Evolutionary conservation across 1,140 invertebrate genomes (phyloP).

Genomic region (Rhagoletis zephyria): DNA sequence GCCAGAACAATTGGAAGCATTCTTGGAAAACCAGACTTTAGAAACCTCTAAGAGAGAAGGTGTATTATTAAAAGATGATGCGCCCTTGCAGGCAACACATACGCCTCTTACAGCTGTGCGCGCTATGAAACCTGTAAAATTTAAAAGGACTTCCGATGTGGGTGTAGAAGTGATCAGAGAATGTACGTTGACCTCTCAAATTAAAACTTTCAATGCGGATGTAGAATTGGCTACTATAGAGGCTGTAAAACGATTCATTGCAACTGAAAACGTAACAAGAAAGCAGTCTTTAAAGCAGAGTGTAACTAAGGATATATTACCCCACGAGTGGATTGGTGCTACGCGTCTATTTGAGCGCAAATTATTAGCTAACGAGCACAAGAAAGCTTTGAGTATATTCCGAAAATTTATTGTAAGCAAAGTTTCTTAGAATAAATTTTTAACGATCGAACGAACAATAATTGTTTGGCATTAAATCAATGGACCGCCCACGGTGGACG

Average conservation of each 20-base stretch:
- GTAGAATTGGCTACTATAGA: constrained; percentile 58
- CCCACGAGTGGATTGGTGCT: constrained; percentile 66
- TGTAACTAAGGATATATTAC: constrained; percentile 61
- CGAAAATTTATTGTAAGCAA: constrained; percentile 69
- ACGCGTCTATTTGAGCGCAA: constrained; percentile 65
- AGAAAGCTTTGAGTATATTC: constrained; percentile 67
- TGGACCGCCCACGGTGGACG: neutral
- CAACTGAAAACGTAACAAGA: constrained; percentile 61
- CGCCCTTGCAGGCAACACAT: neutral
- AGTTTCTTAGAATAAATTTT: constrained; percentile 56
- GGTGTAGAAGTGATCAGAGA: constrained; percentile 29
- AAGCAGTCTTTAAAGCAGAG: constrained; percentile 58
- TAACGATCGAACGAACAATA: too few relatives aligned
- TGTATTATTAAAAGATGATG: neutral
- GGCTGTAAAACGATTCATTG: constrained; percentile 64
- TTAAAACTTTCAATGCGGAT: constrained; percentile 40
- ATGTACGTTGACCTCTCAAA: neutral
- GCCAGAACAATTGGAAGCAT: neutral
- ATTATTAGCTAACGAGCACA: constrained; percentile 60
- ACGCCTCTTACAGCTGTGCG: neutral
- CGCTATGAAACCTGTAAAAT: constrained; percentile 1
- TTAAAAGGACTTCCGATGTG: neutral
- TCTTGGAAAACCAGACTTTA: neutral
- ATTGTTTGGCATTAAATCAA: neutral
- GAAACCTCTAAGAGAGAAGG: neutral